A percentile compares a stretch with the other conserved stretches of the same genome.
phyloP scores from a whole-genome alignment of 2,888 invertebrate species.

The Cinara cedri region DNA sequence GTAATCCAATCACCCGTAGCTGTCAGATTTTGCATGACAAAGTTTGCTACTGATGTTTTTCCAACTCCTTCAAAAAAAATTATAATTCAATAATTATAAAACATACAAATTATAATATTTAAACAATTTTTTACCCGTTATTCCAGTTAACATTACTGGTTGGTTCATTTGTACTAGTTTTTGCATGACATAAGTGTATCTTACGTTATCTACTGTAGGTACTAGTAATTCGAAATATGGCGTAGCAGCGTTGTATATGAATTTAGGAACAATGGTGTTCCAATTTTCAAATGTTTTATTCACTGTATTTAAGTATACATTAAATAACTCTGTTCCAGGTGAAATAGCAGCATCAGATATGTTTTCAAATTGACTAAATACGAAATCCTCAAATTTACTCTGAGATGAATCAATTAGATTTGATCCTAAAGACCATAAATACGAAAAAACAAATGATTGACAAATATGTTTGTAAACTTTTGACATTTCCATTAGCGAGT shows the following conservation, averaged over 20 bases:
- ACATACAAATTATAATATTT: conserved; percentile 1
- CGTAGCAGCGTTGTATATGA: conserved; percentile 71
- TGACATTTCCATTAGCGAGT: conserved; percentile 70
- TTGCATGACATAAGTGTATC: conserved; percentile 82
- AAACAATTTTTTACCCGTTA: conserved; percentile 69
- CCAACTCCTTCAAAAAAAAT: conserved; percentile 74
- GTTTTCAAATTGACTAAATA: conserved; percentile 75
- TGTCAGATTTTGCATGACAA: conserved; percentile 72
- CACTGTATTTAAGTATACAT: conserved; percentile 73
- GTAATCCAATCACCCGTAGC: conserved; percentile 72
- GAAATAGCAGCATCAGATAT: conserved; percentile 68
- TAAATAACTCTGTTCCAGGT: conserved; percentile 22
- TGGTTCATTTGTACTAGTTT: conserved; percentile 74
- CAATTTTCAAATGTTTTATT: conserved; percentile 76
- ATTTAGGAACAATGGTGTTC: conserved; percentile 78
- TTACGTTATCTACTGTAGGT: conserved; percentile 87
- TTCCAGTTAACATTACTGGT: conserved; percentile 89
- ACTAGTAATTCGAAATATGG: conserved; percentile 90
- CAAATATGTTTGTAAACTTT: conserved; percentile 69
- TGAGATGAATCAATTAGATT: conserved; percentile 76
- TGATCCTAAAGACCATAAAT: conserved; percentile 86
- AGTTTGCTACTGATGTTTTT: conserved; percentile 84
- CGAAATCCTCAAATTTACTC: conserved; percentile 72
- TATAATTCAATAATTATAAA: background rate
- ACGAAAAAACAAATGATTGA: conserved; percentile 81